Percentiles rank a stretch among this genome's conserved stretches.
Conservation (phyloP, 2,113 vertebrate genomes). For the Cottus gobio region DNA sequence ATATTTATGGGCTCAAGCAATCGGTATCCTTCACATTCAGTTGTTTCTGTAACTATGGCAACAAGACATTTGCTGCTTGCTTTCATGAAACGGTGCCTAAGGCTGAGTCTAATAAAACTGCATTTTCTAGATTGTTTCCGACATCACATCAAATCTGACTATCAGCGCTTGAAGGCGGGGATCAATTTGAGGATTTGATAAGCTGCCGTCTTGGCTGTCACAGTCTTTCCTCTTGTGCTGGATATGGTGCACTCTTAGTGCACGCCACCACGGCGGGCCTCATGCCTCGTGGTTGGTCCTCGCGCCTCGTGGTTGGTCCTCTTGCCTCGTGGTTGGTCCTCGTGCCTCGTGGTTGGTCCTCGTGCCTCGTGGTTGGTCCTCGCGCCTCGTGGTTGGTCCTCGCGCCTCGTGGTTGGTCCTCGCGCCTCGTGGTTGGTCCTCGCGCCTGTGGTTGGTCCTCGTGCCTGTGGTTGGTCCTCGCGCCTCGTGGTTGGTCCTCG, state of each 20-base stretch:
- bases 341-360: no score
- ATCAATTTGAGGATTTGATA: conserved; percentile 26
- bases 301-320: no score
- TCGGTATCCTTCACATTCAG: conserved; percentile 27
- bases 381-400: no score
- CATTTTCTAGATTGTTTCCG: conserved; percentile 27
- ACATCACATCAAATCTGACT: conserved; percentile 19
- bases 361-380: no score
- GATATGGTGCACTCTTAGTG: neutral
- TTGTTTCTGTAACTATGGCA: conserved; percentile 65
- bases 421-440: no score
- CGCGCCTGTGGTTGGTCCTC: no score
- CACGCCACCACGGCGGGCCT: no score
- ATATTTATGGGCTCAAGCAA: conserved; percentile 46
- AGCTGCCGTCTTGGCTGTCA: neutral
- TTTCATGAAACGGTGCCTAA: conserved; percentile 41
- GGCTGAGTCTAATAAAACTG: conserved; percentile 19
- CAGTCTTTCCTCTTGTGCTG: neutral
- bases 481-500: no score
- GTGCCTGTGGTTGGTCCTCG: no score
- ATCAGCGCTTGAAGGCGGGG: neutral
- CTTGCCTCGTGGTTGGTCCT: no score
- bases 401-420: no score
- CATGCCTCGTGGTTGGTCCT: no score
- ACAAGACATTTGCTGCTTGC: conserved; percentile 48